Evolutionary conservation across 2,888 invertebrate genomes (phyloP), one percentile per base, ranked within the genome.

Genomic region (Eremobia ochroleuca): DNA sequence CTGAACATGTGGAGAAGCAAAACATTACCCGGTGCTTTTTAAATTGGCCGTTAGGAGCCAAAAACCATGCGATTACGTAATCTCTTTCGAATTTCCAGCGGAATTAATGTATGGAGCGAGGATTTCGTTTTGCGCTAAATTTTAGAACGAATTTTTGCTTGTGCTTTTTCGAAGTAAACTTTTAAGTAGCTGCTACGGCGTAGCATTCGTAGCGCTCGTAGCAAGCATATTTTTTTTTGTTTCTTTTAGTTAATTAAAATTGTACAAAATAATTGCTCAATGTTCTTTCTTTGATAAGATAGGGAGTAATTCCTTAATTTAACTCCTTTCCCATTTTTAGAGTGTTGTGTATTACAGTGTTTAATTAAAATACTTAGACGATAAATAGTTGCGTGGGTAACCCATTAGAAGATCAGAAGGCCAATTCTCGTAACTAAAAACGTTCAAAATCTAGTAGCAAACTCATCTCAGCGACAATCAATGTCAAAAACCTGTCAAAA

Each of bases 21-120:
- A 79, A 79, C 73, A 84, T 84, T 83, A 73, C 71, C 15, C 55
- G 79, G 75, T 58, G 66, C 87, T 80, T 83, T 86, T 81, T 81
- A 87, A 88, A 85, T 80, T 81, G 73, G 79, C 69, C 40, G 73
- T 77, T 77, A 73, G 79, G 59, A 78, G 49, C 79, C 77, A 73
- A 85, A 87, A 81, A 74, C 85, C 77, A 76, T 77, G 71, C 67
- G 77, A 82, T 85, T 82, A 82, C 80, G 82, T 84, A 81, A 84
- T 79, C 79, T 82, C 68, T 82, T 82, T 81, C 65, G 74, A 78
- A 79, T 82, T 85, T 78, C 34, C 69, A 80, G 34, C 46, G 69
- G 52, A 82, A 87, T 76, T 55, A 79, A 82, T 79, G 77, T 77
- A 82, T 79, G 79, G 82, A 67, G 76, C 78, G 61, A 76, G 64